Evolutionary conservation across 2,888 invertebrate species (phyloP), one percentile per base, ranked within the genome.

Genomic region (Labia minor): DNA sequence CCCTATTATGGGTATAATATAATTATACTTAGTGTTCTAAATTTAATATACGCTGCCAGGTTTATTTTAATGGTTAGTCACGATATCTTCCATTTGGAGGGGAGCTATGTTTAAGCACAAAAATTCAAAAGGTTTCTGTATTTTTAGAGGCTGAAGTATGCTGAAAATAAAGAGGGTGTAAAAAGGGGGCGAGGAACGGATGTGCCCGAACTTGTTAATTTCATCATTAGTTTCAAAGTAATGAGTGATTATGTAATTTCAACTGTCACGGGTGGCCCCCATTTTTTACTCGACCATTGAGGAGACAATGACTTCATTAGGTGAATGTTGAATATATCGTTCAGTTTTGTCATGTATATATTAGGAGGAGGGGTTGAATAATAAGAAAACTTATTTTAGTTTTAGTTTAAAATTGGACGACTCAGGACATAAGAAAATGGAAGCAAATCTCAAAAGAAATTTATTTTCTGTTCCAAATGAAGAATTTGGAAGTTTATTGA

Each of bases 1-100:
- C 49, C 49, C 49, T 49, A 49, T 49, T 49, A 49, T 3, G 16
- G n/a, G 8, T 49, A 2, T 49, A 49, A 49, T 49, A 14, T 16
- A 49, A 49, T 49, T 49, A 49, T 49, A 49, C 49, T 49, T 49
- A 49, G 49, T 49, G 49, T 49, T 49, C 49, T 49, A 49, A 49
- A 49, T 49, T 49, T 49, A 49, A 49, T n/a, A 49, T 49, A 14
- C 49, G 4, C 49, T 49, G 49, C 49, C 49, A 49, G 49, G n/a
- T 49, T 49, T 49, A 49, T 49, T 49, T 49, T 49, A 49, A 49
- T 49, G 49, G 4, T 49, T 49, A 4, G 49, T 49, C 49, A 11
- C 49, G 49, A 49, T n/a, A 49, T 49, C 49, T 49, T n/a, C 49
- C 49, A 49, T 49, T 49, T 49, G 49, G 49, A 49, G 49, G n/a